Evolutionary conservation across 2,113 vertebrate genomes (phyloP), one percentile per base, ranked within the genome.

Genomic region (Scytalopus superciliaris): DNA sequence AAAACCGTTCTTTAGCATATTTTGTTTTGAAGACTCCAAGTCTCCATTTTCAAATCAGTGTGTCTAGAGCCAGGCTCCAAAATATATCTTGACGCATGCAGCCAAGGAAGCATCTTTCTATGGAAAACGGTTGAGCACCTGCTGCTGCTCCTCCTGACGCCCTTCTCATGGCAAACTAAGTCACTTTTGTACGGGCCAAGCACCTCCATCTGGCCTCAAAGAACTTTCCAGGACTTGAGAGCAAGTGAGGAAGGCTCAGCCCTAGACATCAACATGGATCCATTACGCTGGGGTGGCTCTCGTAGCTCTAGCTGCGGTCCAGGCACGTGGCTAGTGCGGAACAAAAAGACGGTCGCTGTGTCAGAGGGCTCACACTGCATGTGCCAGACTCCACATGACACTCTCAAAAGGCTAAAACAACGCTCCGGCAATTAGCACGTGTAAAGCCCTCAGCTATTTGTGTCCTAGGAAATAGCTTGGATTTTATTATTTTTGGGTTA

Each of bases 401-500:
- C 79, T 78, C 93, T 84, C 76, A 89, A 94, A 90, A 92, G 90
- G 77, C 88, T 96, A 81, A 93, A 92, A 63, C 79, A 86, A 92
- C 1, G 15, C 92, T 90, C 67, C 2, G 0, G 82, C 88, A 94
- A 96, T 96, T 95, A 95, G 83, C 80, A 84, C 52, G 9, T 76
- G 76, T 64, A 92, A 91, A 97, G 75, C 90, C 90, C 85, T 93
- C 87, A 96, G 93, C 82, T 89, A 96, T 95, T 87, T 64, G 28
- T 77, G 80, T 94, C 79, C 87, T 64, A 95, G 96, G 87, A 93
- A 94, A 95, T 91, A 84, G 89, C 67, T 84, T 74, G 83, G 87
- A 77, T 95, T 96, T 92, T 75, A 90, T 94, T 95, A 84, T 96
- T 96, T 95, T 96, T 75, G 90, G 93, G 94, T 86, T 89, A 95